Evolutionary conservation across 2,113 vertebrate genomes (phyloP).

Genomic region (Xiphorhynchus elegans): DNA sequence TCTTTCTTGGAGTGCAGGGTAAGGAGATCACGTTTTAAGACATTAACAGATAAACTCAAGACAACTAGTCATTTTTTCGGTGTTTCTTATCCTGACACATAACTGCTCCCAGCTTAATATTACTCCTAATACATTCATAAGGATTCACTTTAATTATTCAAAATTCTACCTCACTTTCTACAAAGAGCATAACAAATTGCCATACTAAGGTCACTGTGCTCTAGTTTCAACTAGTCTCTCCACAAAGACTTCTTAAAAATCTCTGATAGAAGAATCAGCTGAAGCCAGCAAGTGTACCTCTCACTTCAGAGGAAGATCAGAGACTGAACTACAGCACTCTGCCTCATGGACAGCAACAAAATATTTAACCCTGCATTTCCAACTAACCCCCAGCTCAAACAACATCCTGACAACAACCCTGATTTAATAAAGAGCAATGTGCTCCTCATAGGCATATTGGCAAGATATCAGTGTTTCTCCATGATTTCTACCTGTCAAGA

Average conservation of each 20-base stretch:
- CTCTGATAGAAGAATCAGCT: not conserved
- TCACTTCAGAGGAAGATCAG: not conserved
- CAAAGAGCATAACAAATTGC: not conserved
- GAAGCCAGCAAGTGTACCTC: not conserved
- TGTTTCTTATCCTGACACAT: not conserved
- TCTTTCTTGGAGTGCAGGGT: not conserved
- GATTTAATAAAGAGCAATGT: rapidly evolving
- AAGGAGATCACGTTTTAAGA: not conserved
- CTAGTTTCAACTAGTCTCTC: not conserved
- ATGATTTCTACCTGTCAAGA: not conserved
- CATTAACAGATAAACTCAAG: not conserved
- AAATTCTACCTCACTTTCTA: not conserved
- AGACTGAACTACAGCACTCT: not conserved
- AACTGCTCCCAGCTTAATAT: not conserved
- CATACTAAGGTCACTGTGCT: rapidly evolving
- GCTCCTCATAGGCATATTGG: not conserved
- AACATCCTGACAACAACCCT: not conserved
- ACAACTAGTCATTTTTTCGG: not conserved
- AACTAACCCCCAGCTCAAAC: not conserved
- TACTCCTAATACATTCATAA: not conserved
- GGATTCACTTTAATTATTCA: not conserved
- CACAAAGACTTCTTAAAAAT: not conserved
- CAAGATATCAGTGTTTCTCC: not conserved
- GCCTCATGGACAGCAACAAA: not conserved
- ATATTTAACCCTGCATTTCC: not conserved